Conservation (phyloP, 2,113 vertebrate species). For the Cyanoderma ruficeps region DNA sequence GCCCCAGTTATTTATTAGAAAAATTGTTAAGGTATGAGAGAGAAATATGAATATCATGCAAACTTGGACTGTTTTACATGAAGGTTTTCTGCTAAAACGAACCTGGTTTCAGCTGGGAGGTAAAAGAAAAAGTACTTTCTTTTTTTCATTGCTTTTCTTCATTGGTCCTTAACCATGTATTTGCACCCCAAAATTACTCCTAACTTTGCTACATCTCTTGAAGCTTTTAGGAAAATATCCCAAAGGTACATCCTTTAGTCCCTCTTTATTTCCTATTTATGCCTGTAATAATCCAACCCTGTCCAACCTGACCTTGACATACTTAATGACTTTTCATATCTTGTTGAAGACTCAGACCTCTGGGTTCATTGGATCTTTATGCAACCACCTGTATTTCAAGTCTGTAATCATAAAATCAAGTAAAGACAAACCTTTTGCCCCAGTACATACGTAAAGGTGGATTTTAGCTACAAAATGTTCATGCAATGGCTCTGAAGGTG, state of each 20-base stretch:
- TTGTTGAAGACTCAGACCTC: background rate
- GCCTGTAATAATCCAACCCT: background rate
- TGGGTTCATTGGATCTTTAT: background rate
- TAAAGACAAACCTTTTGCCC: background rate
- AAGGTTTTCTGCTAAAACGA: background rate
- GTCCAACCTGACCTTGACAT: background rate
- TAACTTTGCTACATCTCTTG: background rate
- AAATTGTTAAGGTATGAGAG: background rate
- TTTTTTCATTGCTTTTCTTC: background rate
- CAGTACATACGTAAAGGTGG: rapidly evolving
- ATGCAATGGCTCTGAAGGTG: background rate
- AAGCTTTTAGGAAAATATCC: background rate
- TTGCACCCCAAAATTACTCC: background rate
- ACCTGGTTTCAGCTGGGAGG: background rate
- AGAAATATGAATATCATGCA: background rate
- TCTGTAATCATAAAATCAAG: background rate
- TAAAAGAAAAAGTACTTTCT: background rate
- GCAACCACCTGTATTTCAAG: background rate
- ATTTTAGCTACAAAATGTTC: background rate
- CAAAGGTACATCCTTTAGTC: background rate
- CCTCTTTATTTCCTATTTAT: background rate
- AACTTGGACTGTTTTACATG: background rate
- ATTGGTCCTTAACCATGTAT: background rate
- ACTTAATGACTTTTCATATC: background rate
- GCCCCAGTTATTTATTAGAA: background rate